These are phyloP conservation scores for Calyptomena viridis DNA, from an alignment of 2,113 vertebrate genomes.

Conservation along the genomic window DNA sequence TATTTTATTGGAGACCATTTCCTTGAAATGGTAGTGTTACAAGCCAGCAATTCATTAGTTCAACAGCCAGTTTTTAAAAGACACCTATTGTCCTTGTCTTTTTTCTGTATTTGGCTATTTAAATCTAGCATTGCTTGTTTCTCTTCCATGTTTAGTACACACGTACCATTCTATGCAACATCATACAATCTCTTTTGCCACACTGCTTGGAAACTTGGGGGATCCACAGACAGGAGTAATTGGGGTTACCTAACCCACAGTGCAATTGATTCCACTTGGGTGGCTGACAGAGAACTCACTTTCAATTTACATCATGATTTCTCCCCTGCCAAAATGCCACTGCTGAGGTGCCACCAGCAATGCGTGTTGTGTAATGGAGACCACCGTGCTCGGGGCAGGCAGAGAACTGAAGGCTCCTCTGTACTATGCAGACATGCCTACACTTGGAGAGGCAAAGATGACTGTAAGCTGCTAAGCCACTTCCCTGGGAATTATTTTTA, in stretches of 20 bases:
- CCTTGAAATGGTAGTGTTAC: background rate
- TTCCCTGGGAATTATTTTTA: background rate
- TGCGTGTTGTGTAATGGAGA: background rate
- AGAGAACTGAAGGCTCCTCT: background rate
- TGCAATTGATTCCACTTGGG: background rate
- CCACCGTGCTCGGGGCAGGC: background rate
- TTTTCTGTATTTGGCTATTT: background rate
- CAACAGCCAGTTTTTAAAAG: background rate
- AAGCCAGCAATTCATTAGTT: background rate
- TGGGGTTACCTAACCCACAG: background rate
- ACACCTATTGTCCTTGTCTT: background rate
- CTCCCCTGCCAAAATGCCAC: background rate
- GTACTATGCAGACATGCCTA: background rate
- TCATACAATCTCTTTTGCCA: background rate
- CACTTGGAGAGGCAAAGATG: background rate
- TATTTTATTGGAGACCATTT: background rate
- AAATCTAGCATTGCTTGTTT: background rate
- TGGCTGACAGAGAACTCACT: background rate
- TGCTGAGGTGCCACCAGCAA: conserved; percentile 10
- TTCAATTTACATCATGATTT: background rate
- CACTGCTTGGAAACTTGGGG: accelerated
- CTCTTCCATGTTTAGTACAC: accelerated
- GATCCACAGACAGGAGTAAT: background rate
- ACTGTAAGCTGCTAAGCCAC: background rate
- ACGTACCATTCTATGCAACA: background rate